Evolutionary conservation across 2,113 vertebrate species (phyloP).

Genomic region (Hippoglossus stenolepis): DNA sequence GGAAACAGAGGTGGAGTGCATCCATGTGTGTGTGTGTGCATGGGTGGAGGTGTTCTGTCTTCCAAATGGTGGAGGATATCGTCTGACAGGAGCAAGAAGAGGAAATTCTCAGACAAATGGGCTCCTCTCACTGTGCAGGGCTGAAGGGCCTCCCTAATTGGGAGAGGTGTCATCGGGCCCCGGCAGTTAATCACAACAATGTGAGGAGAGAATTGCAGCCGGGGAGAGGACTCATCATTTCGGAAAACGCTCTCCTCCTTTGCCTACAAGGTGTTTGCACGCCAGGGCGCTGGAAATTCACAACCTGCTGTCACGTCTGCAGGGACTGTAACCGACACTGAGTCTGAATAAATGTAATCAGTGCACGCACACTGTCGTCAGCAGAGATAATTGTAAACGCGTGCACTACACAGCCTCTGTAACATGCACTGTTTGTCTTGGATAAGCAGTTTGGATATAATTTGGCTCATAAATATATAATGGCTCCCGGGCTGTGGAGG

Average conservation of each 20-base stretch:
- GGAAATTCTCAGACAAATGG: conserved; percentile 46
- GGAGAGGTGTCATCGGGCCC: conserved; percentile 57
- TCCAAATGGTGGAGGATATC: neutral
- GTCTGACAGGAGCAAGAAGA: conserved; percentile 50
- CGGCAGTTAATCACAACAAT: conserved; percentile 58
- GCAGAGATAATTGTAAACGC: conserved; percentile 24
- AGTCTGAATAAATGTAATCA: conserved; percentile 10
- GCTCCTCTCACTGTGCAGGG: conserved; percentile 17
- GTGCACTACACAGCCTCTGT: neutral
- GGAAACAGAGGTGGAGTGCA: neutral
- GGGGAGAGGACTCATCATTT: neutral
- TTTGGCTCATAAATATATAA: conserved; percentile 53
- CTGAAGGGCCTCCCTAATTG: conserved; percentile 67
- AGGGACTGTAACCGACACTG: neutral
- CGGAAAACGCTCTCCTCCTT: conserved; percentile 4
- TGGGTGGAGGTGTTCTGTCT: neutral
- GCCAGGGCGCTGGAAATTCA: conserved; percentile 4
- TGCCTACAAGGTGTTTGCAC: conserved; percentile 27
- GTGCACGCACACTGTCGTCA: neutral
- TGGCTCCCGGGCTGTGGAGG: neutral
- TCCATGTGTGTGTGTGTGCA: conserved; percentile 8
- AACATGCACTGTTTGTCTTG: conserved; percentile 1
- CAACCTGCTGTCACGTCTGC: neutral
- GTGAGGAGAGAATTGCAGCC: conserved; percentile 28
- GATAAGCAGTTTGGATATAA: conserved; percentile 20